These are phyloP conservation scores for Phymorhynchus buccinoides DNA, from an alignment of 1,140 invertebrate species.

Conservation along the genomic window DNA sequence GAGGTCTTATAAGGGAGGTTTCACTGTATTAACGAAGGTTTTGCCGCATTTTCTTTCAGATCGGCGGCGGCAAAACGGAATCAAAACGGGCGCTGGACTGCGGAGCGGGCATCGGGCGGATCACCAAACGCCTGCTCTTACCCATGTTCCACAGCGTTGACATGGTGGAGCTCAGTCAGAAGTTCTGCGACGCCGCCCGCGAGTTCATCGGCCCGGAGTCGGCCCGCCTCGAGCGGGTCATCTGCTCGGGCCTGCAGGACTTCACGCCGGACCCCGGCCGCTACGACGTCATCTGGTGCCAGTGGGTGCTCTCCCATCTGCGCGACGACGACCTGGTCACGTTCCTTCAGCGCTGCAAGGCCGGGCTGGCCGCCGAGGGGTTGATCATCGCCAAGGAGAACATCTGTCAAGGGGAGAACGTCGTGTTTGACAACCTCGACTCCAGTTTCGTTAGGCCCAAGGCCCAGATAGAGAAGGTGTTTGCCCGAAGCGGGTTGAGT, in stretches of 20 bases:
- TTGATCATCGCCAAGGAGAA: constrained; percentile 97
- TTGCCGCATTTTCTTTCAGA: too few species aligned
- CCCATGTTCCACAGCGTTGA: constrained; percentile 90
- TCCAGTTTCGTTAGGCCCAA: constrained; percentile 91
- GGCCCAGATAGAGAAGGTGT: constrained; percentile 76
- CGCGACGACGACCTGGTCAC: constrained; percentile 89
- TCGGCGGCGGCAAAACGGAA: constrained; percentile 71
- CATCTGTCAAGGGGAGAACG: constrained; percentile 81
- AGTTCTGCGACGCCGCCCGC: constrained; percentile 86
- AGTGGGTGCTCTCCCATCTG: constrained; percentile 97
- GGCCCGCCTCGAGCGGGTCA: constrained; percentile 59
- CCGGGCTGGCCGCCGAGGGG: constrained; percentile 82
- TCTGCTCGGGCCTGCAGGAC: constrained; percentile 78
- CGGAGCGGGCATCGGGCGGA: constrained; percentile 96
- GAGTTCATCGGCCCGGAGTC: constrained; percentile 73
- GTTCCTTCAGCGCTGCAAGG: constrained; percentile 87
- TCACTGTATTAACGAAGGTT: too few species aligned
- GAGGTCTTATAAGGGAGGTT: too few species aligned
- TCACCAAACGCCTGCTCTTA: constrained; percentile 91
- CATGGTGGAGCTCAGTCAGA: constrained; percentile 92
- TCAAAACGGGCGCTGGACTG: constrained; percentile 88
- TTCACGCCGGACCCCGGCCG: constrained; percentile 82
- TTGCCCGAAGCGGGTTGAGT: constrained; percentile 83
- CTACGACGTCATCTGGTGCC: constrained; percentile 98
- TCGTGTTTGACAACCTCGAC: constrained; percentile 86